Percentiles rank a stretch among this genome's conserved stretches.
These are phyloP conservation scores for Lasiurus cinereus DNA, from an alignment of 2,113 vertebrate species.

Conservation along the genomic window DNA sequence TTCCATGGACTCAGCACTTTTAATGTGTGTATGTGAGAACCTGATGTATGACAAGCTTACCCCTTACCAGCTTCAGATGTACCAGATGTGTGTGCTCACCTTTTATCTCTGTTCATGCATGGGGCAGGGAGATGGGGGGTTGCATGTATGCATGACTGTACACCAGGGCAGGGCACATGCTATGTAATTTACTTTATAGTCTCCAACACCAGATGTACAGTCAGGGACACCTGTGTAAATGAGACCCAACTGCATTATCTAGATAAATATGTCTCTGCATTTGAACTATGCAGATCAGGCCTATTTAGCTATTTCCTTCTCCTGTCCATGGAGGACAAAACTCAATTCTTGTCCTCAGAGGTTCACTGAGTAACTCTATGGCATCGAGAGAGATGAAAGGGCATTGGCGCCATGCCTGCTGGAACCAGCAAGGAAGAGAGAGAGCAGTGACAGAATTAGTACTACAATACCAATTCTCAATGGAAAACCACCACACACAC, in stretches of 20 bases:
- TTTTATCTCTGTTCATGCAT: background rate
- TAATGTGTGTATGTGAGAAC: rapidly evolving
- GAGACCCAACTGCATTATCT: background rate
- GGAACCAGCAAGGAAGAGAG: background rate
- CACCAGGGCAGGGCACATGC: no score
- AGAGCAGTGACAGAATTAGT: background rate
- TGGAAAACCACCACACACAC: background rate
- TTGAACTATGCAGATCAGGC: background rate
- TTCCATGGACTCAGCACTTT: no score
- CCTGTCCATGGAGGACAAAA: background rate
- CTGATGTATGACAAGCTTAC: rapidly evolving
- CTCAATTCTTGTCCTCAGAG: background rate
- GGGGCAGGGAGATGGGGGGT: background rate
- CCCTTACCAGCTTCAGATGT: background rate
- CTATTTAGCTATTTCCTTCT: background rate
- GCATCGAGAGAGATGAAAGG: background rate
- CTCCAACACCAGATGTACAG: background rate
- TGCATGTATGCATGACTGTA: rapidly evolving
- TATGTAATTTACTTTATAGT: no score
- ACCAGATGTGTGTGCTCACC: background rate
- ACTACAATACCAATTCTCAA: background rate
- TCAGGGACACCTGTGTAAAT: background rate
- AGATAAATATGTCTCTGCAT: background rate
- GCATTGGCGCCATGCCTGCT: rapidly evolving
- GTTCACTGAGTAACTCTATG: background rate